These are phyloP conservation scores for Scrobipalpa costella DNA, from an alignment of 2,888 invertebrate species.

Conservation along the genomic window DNA sequence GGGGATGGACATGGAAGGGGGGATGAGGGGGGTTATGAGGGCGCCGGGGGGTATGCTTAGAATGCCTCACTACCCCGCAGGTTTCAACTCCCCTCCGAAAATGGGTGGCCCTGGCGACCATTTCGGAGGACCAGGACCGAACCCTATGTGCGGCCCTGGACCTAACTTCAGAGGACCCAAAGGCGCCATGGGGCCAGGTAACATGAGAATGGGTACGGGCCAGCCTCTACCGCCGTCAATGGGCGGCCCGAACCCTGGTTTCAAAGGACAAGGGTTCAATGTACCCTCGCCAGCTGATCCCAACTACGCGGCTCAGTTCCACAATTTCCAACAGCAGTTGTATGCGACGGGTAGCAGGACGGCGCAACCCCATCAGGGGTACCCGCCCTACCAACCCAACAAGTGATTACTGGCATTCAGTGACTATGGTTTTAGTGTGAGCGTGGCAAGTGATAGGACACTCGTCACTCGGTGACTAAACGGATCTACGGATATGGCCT, in stretches of 20 bases:
- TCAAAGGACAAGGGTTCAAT: slow-evolving; percentile 90
- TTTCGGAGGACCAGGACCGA: slow-evolving; percentile 46
- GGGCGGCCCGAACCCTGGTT: slow-evolving; percentile 85
- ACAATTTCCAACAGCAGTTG: slow-evolving; percentile 96
- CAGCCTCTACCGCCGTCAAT: slow-evolving; percentile 90
- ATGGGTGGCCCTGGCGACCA: slow-evolving; percentile 65
- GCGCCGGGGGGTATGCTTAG: slow-evolving; percentile 65
- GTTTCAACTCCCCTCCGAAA: slow-evolving; percentile 74
- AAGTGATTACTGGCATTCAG: slow-evolving; percentile 63
- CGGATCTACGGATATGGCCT: slow-evolving; percentile 40
- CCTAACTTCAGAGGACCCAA: slow-evolving; percentile 66
- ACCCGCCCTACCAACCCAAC: slow-evolving; percentile 74
- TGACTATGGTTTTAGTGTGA: slow-evolving; percentile 17
- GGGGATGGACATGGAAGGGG: slow-evolving; percentile 76
- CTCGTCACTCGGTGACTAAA: slow-evolving; percentile 28
- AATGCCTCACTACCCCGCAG: slow-evolving; percentile 75
- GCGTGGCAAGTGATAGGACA: neutral
- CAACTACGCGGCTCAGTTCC: slow-evolving; percentile 96
- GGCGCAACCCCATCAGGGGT: slow-evolving; percentile 68
- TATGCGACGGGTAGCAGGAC: slow-evolving; percentile 87
- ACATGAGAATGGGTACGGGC: slow-evolving; percentile 74
- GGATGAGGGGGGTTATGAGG: slow-evolving; percentile 75
- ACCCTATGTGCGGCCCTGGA: slow-evolving; percentile 63
- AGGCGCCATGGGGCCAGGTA: slow-evolving; percentile 60
- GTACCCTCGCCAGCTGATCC: slow-evolving; percentile 94